These are phyloP conservation scores for Chloebia gouldiae DNA, from an alignment of 2,113 vertebrate genomes.

Conservation along the genomic window DNA sequence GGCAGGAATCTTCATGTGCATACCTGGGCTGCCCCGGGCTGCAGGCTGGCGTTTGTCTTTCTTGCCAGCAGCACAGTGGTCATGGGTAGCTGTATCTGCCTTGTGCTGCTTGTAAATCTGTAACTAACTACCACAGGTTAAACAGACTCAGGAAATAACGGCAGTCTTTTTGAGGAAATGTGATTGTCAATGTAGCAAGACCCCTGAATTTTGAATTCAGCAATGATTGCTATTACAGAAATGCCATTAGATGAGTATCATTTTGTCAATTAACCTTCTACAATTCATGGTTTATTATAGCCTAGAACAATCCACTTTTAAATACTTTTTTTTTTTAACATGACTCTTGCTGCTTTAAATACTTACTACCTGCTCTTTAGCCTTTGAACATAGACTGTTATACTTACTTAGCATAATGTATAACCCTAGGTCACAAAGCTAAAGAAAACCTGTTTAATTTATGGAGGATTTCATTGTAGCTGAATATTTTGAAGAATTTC, in stretches of 20 bases:
- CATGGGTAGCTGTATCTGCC: neutral
- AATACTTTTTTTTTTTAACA: neutral
- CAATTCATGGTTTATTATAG: constrained; percentile 67
- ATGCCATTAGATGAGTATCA: constrained; percentile 63
- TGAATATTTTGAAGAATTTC: constrained; percentile 48
- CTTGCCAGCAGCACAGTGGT: neutral
- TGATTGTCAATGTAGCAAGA: constrained; percentile 56
- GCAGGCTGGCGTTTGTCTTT: neutral
- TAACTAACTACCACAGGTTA: constrained; percentile 39
- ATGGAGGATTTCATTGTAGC: constrained; percentile 49
- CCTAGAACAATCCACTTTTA: constrained; percentile 63
- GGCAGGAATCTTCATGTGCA: neutral
- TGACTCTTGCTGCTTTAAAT: constrained; percentile 38
- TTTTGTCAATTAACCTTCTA: constrained; percentile 79
- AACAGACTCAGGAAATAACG: constrained; percentile 25
- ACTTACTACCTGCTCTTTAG: constrained; percentile 67
- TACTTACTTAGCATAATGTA: constrained; percentile 61
- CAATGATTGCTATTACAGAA: constrained; percentile 33
- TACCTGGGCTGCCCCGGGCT: neutral
- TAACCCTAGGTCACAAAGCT: constrained; percentile 63
- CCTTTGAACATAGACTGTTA: constrained; percentile 44
- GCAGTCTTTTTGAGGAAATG: constrained; percentile 14
- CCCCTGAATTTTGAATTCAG: constrained; percentile 48
- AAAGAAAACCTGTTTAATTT: constrained; percentile 67
- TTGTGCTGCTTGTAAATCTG: neutral